Base-by-base conservation (phyloP, 2,797 vertebrate genomes). In the Chelmon rostratus region DNA sequence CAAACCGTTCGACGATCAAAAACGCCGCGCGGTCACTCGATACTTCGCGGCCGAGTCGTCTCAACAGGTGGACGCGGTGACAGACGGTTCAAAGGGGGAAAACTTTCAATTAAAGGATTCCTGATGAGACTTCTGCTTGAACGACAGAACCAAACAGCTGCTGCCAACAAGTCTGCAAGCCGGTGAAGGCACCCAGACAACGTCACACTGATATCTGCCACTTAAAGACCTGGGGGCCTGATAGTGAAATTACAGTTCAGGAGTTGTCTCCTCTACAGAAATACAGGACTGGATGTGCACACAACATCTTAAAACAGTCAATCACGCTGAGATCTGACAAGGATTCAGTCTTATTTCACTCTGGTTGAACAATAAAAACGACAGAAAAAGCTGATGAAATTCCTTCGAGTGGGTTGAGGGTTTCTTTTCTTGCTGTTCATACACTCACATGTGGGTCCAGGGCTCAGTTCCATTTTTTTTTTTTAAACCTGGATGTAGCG, bases 1-100 rank as follows among this genome's bases (percentile, higher is more conserved):
- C 52, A 2, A 58, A 74, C 40, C 42, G 21, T 21, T 44, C 38
- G 0, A 5, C 18, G 12, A 73, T 67, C 61, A 72, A 47, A 80
- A 65, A 66, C 73, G 2, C 52, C 0, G 11, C 1, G 16, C 0
- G 19, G 84, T 75, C 0, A 82, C 73, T 8, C 3, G 69, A 88
- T 18, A 56, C 54, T 1, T 64, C 19, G 1, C 40, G 37, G 68
- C n/a, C 2, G 19, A n/a, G 73, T 21, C 44, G 28, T 53, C 8
- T 42, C 40, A 10, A 78, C 88, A 86, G 80, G 77, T 82, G 84
- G 72, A 54, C 52, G 56, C 42, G 1, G n/a, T 1, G 57, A 64
- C 16, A 1, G 40, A 70, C 23, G 44, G 37, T 5, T 71, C 15
- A 1, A 8, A 13, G 4, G 16, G 10, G 67, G 21, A 21, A 3